Evolutionary conservation across 2,888 invertebrate species (phyloP), one percentile per base, ranked within the genome.

Genomic region (Cerastoderma edule): DNA sequence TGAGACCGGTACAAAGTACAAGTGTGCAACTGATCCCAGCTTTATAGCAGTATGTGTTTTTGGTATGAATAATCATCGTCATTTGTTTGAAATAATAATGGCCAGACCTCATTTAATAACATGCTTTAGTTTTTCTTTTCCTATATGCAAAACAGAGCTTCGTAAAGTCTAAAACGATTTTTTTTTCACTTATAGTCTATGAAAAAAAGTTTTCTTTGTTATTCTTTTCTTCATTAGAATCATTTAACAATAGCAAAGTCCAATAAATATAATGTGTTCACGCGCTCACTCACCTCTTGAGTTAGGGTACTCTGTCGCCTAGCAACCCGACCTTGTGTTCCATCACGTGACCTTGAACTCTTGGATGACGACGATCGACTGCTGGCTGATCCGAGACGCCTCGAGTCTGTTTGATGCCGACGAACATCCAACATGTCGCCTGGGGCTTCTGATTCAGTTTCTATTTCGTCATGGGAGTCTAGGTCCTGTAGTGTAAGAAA

Each of bases 401-500:
- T 39, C 10, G 75, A 72, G 35, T 83, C 83, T 2, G 67, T 32
- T 35, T 80, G 70, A n/a, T 65, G 60, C 32, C 75, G 44, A 48
- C 80, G 79, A 16, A 67, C 65, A 28, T 87, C 86, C 19, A 72
- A 65, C 22, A 67, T 70, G 13, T 83, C 80, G 0, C 60, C 56
- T 8, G 76, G 72, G 19, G 73, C 54, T 39, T 89, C 89, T 1
- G 86, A 77, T 69, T 90, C 90, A 22, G 88, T 86, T 22, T 90
- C 90, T 65, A 87, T 76, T 66, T 91, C 90, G 67, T 91, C 90
- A 44, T 89, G 88, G 5, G 89, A 88, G 35, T 90, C 90, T 10
- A 77, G 75, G 60, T 88, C 87, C 87, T 87, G 66, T 35, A 53
- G 57, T 19, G 67, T 35, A 16, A 39, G n/a, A n/a, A n/a, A n/a